These are phyloP conservation scores for Dascyllus trimaculatus DNA, from an alignment of 2,113 vertebrate species.

Conservation along the genomic window DNA sequence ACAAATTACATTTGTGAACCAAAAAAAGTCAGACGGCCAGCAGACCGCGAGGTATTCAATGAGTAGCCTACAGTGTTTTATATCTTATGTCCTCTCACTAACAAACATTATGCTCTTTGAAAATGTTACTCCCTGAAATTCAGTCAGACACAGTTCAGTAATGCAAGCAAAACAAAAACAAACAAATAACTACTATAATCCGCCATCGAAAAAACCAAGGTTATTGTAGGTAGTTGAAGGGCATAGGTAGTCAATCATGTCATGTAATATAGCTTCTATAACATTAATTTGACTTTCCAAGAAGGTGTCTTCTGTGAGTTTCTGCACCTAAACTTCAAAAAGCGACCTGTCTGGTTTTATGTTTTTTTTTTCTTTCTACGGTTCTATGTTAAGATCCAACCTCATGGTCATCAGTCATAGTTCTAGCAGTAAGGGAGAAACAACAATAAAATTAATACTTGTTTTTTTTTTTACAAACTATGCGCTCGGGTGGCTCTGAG, in stretches of 20 bases:
- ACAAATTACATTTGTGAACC: conserved; percentile 93
- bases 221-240: conserved; percentile 82
- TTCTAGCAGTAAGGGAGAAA: conserved; percentile 65
- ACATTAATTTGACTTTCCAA: conserved; percentile 63
- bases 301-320: conserved; percentile 50
- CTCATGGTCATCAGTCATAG: conserved; percentile 62
- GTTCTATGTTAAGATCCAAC: conserved; percentile 69
- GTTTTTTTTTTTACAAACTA: conserved; percentile 67
- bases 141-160: conserved; percentile 60
- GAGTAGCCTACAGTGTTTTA: conserved; percentile 86
- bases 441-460: conserved; percentile 70
- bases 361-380: conserved; percentile 17
- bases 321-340: conserved; percentile 61
- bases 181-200: conserved; percentile 36
- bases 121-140: conserved; percentile 79
- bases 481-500: conserved; percentile 85
- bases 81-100: conserved; percentile 66
- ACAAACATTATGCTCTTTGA: conserved; percentile 64
- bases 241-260: conserved; percentile 82
- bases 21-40: conserved; percentile 88
- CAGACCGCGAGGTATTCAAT: conserved; percentile 96
- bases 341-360: conserved; percentile 20
- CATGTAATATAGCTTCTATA: conserved; percentile 63
- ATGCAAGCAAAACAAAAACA: conserved; percentile 51
- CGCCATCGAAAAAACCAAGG: conserved; percentile 44